A percentile compares a stretch with the other conserved stretches of the same genome.
Conservation (phyloP, 2,888 invertebrate genomes). For the Cheilosia impressa region DNA sequence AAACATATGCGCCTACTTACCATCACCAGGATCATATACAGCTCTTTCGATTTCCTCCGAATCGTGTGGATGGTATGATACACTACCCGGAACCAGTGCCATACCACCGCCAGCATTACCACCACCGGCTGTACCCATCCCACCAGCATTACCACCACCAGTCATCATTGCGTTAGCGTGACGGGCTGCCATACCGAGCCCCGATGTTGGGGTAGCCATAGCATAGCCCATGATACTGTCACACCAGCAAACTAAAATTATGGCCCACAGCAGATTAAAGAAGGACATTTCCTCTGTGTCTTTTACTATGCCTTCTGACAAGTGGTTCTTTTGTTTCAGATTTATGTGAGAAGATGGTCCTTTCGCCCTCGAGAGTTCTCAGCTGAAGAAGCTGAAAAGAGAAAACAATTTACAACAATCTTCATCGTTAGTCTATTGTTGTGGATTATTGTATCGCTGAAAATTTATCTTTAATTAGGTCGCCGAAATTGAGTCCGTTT, state of each 20-base stretch:
- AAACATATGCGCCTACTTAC: constrained; percentile 79
- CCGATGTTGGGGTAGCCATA: constrained; percentile 43
- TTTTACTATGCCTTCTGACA: constrained; percentile 43
- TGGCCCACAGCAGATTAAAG: constrained; percentile 74
- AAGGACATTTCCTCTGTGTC: constrained; percentile 70
- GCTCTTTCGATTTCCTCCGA: constrained; percentile 78
- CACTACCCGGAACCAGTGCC: constrained; percentile 76
- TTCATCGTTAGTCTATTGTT: constrained; percentile 17
- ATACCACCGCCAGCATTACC: constrained; percentile 55
- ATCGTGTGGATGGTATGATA: constrained; percentile 77
- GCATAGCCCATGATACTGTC: constrained; percentile 63
- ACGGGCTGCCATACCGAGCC: constrained; percentile 54
- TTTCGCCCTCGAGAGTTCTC: constrained; percentile 23
- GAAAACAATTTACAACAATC: constrained; percentile 46
- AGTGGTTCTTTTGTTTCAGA: constrained; percentile 70
- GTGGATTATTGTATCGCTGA: constrained; percentile 28
- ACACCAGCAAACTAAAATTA: constrained; percentile 68
- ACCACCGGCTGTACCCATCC: constrained; percentile 46
- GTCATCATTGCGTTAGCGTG: constrained; percentile 68
- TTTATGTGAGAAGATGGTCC: constrained; percentile 47
- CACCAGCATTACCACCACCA: constrained; percentile 42
- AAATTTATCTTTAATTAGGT: constrained; percentile 66
- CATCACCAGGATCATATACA: constrained; percentile 83
- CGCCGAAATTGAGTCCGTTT: constrained; percentile 35
- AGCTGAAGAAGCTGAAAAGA: constrained; percentile 13